Conservation (phyloP, 2,888 invertebrate genomes). For the Maniola hyperantus region DNA sequence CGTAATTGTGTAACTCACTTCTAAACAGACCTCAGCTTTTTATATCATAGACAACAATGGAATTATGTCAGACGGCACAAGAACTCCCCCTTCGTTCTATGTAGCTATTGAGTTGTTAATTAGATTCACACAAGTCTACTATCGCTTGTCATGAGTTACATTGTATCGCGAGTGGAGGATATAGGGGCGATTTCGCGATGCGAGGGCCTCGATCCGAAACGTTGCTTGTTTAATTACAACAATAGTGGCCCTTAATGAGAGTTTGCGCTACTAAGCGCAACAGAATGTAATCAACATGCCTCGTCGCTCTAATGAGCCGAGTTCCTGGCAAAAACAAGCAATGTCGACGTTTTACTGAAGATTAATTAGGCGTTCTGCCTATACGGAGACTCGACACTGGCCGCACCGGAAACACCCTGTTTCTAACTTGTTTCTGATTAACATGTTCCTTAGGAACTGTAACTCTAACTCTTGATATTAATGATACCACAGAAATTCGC, state of each 20-base stretch:
- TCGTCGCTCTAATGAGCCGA: slow-evolving; percentile 80
- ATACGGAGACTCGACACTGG: slow-evolving; percentile 59
- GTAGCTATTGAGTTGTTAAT: slow-evolving; percentile 80
- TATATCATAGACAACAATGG: slow-evolving; percentile 73
- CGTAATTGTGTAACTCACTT: slow-evolving; percentile 78
- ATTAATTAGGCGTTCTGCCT: slow-evolving; percentile 78
- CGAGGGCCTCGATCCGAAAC: slow-evolving; percentile 54
- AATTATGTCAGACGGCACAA: slow-evolving; percentile 75
- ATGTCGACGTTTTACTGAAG: slow-evolving; percentile 78
- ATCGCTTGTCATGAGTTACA: slow-evolving; percentile 46
- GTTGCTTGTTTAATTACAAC: slow-evolving; percentile 81
- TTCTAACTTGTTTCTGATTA: slow-evolving; percentile 60
- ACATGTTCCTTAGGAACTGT: slow-evolving; percentile 60
- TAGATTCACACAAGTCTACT: slow-evolving; percentile 69
- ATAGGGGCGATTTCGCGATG: slow-evolving; percentile 58
- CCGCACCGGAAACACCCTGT: slow-evolving; percentile 58
- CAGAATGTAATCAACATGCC: slow-evolving; percentile 82
- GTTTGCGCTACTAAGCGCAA: slow-evolving; percentile 81
- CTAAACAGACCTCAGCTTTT: slow-evolving; percentile 75
- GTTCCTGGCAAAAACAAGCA: slow-evolving; percentile 79
- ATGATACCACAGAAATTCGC: slow-evolving; percentile 36
- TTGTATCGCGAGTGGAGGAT: slow-evolving; percentile 51
- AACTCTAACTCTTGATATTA: slow-evolving; percentile 47
- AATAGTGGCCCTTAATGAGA: slow-evolving; percentile 82
- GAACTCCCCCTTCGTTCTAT: slow-evolving; percentile 68